Evolutionary conservation across 2,113 vertebrate species (phyloP), one percentile per base, ranked within the genome.

Genomic region (Anarrhichthys ocellatus): DNA sequence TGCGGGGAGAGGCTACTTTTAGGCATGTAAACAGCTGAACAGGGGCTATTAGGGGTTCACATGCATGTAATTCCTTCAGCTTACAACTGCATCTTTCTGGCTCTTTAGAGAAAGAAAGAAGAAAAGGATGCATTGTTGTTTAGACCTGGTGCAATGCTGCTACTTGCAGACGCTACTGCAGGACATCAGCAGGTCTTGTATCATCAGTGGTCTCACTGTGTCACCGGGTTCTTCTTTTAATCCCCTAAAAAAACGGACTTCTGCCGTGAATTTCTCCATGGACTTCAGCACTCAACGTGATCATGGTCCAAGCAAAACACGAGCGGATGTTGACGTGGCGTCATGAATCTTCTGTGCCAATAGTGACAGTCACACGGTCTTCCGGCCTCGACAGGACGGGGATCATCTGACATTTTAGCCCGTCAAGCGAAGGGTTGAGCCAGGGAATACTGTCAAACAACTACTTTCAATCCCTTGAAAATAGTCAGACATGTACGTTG

Each of bases 361-460:
- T 9, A 63, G 42, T 63, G 66, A 36, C 42, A 24, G 13, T 22
- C 40, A 38, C 64, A 34, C 46, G 52, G 22, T 56, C 42, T 40
- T 34, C 24, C 24, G n/a, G n/a, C 6, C 44, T 52, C 13, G 29
- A 75, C 61, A 42, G 24, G 29, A 74, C 20, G 24, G 58, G 14
- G 15, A 27, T 38, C 20, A 36, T 75, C 13, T 36, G 14, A 75
- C 32, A 65, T 18, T 32, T 63, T 34, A 44, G 40, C 32, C 29
- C 13, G 9, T 68, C 20, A 61, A 76, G 24, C 8, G 20, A 56
- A 83, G 24, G 20, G n/a, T 9, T 34, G n/a, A 56, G 46, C 1
- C 10, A 32, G 27, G 13, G 6, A 48, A 48, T 20, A n/a, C 52
- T 18, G 42, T 54, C 74, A 82, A 86, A 74, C n/a, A 40, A 64